Evolutionary conservation across 2,797 vertebrate genomes (phyloP).

Genomic region (Brachyalestes nurse): DNA sequence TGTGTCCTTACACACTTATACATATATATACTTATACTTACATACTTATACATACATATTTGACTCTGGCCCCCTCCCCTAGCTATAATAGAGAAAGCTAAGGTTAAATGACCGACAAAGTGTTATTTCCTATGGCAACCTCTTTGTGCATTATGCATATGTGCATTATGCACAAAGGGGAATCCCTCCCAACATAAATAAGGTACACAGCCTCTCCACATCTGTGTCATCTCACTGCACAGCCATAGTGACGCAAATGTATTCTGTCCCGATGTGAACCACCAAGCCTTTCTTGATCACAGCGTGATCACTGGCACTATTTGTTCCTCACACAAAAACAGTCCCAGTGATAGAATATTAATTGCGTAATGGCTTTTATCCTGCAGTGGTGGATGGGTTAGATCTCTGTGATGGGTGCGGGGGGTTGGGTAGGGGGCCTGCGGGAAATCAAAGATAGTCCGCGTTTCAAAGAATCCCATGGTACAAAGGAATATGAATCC

Average conservation of each 20-base stretch:
- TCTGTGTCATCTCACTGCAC: constrained; percentile 25
- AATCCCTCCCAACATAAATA: constrained; percentile 47
- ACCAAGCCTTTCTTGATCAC: constrained; percentile 69
- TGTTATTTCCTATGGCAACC: constrained; percentile 47
- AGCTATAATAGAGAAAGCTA: constrained; percentile 22
- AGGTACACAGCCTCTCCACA: constrained; percentile 26
- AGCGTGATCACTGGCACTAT: constrained; percentile 66
- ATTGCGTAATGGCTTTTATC: constrained; percentile 69
- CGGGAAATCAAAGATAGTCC: constrained; percentile 44
- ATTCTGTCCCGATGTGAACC: constrained; percentile 56
- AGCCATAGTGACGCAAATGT: constrained; percentile 57
- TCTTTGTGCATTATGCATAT: constrained; percentile 54
- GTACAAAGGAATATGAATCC: constrained; percentile 15
- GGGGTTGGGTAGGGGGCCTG: constrained; percentile 18
- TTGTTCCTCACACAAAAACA: constrained; percentile 63
- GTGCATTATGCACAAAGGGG: constrained; percentile 52
- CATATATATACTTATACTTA: no score
- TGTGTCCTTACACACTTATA: not conserved
- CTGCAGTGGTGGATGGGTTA: constrained; percentile 49
- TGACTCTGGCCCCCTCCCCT: not conserved
- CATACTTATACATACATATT: not conserved
- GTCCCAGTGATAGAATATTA: constrained; percentile 74
- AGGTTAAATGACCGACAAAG: constrained; percentile 54
- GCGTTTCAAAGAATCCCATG: constrained; percentile 27
- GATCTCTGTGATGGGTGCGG: constrained; percentile 51